Evolutionary conservation across 2,888 invertebrate genomes (phyloP), one percentile per base, ranked within the genome.

Genomic region (Amiota minor): DNA sequence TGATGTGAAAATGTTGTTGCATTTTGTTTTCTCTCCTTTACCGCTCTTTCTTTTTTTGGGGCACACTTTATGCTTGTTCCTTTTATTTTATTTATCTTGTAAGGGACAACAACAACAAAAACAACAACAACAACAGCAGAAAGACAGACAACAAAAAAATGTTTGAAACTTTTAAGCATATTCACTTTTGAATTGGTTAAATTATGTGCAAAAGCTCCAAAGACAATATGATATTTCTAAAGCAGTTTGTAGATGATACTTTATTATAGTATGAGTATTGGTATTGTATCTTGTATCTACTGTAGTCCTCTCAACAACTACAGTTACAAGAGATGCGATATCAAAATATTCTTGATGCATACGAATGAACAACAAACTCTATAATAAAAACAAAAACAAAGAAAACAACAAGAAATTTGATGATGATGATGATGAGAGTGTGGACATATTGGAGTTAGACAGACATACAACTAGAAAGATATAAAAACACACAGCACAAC

Each of bases 111-210:
- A 35, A 35, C 35, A 35, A 35, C 0, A 35, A 35, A 3, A 35
- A 35, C 0, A 35, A 35, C 35, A 35, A 35, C 35, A 61, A 20
- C 18, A 8, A 11, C 18, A 1, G 3, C 23, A 59, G 4, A 59
- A 59, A 8, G 1, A 35, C 1, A 23, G 2, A 9, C 1, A 35
- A 3, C 14, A 35, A 23, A 16, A 62, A 35, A 62, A 23, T 61
- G 18, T n/a, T 2, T 35, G n/a, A n/a, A 14, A 35, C n/a, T 35
- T 62, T 62, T 62, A 4, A 23, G 62, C 62, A 62, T 62, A 62
- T 62, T 62, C 35, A 35, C n/a, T 65, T 65, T 65, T 65, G 47
- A 65, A 65, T 49, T 65, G 65, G 49, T 65, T 65, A 47, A 65
- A 47, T 65, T 65, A 35, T 35, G 35, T 35, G 6, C 35, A 35